A percentile compares a stretch with the other conserved stretches of the same genome.
Evolutionary conservation across 2,888 invertebrate species (phyloP).

Genomic region (Lysandra bellargus): DNA sequence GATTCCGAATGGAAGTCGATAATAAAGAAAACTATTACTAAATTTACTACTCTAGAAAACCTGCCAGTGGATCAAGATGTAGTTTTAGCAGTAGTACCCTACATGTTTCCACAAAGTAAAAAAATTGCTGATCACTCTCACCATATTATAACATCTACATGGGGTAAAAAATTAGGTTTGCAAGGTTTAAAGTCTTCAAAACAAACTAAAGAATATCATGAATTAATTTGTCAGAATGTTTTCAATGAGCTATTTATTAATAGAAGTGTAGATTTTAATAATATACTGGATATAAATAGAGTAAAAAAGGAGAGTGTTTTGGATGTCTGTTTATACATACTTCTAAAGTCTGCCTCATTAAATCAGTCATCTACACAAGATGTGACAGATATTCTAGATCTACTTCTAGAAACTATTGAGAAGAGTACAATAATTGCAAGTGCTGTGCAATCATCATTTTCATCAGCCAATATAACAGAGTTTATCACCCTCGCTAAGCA

Average conservation of each 20-base stretch:
- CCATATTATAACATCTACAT: slow-evolving; percentile 60
- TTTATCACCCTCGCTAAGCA: slow-evolving; percentile 59
- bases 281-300: slow-evolving; percentile 54
- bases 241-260: slow-evolving; percentile 61
- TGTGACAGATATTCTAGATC: slow-evolving; percentile 61
- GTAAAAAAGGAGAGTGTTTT: slow-evolving; percentile 58
- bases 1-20: slow-evolving; percentile 66
- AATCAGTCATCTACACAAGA: slow-evolving; percentile 60
- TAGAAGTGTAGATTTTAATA: slow-evolving; percentile 51
- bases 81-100: slow-evolving; percentile 81
- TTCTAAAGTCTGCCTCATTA: slow-evolving; percentile 70
- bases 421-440: slow-evolving; percentile 58
- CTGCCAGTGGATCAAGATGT: slow-evolving; percentile 78
- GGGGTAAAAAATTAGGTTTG: slow-evolving; percentile 62
- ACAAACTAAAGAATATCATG: slow-evolving; percentile 47
- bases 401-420: slow-evolving; percentile 66
- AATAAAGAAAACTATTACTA: slow-evolving; percentile 62
- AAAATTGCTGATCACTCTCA: slow-evolving; percentile 55
- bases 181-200: slow-evolving; percentile 48
- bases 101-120: slow-evolving; percentile 78
- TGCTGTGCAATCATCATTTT: slow-evolving; percentile 53
- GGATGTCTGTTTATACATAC: slow-evolving; percentile 63
- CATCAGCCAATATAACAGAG: slow-evolving; percentile 55
- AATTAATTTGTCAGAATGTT: slow-evolving; percentile 54
- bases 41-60: slow-evolving; percentile 68